phyloP scores from a whole-genome alignment of 2,113 vertebrate species.

The Protobothrops flavoviridis region DNA sequence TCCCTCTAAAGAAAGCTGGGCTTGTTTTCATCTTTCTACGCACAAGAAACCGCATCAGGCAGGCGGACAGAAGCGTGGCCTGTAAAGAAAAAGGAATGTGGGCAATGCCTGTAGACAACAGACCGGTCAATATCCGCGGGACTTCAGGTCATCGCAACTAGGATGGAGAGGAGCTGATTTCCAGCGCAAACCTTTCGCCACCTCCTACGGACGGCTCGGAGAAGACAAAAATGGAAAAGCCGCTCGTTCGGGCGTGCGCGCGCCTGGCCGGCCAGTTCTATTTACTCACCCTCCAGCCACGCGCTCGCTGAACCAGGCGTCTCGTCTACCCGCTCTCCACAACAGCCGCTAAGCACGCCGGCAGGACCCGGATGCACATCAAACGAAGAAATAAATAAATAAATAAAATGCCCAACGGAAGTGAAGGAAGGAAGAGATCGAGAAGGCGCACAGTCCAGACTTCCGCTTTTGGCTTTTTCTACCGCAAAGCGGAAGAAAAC shows the following conservation, averaged over 20 bases:
- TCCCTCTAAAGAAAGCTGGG: not conserved
- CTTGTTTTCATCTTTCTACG: not conserved
- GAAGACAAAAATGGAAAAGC: too few relatives aligned
- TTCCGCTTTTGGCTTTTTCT: not conserved
- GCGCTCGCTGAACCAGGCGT: not conserved
- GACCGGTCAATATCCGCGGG: not conserved
- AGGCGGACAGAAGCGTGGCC: not conserved
- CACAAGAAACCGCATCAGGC: too few relatives aligned
- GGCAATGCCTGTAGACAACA: not conserved
- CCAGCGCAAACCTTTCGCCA: not conserved
- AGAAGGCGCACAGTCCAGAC: not conserved
- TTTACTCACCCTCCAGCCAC: constrained; percentile 13
- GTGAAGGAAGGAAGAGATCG: not conserved
- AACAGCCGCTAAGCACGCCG: fast-evolving
- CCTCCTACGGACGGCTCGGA: not conserved
- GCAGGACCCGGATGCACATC: constrained; percentile 19
- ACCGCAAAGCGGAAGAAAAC: not conserved
- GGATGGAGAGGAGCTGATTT: not conserved
- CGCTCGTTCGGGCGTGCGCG: not conserved
- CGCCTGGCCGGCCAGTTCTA: not conserved
- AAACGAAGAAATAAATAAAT: not conserved
- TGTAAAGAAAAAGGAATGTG: not conserved
- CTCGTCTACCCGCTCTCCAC: not conserved
- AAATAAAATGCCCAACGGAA: not conserved
- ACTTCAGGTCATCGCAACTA: constrained; percentile 5